Evolutionary conservation across 1,140 invertebrate species (phyloP).

Genomic region (Neuroterus valhalla): DNA sequence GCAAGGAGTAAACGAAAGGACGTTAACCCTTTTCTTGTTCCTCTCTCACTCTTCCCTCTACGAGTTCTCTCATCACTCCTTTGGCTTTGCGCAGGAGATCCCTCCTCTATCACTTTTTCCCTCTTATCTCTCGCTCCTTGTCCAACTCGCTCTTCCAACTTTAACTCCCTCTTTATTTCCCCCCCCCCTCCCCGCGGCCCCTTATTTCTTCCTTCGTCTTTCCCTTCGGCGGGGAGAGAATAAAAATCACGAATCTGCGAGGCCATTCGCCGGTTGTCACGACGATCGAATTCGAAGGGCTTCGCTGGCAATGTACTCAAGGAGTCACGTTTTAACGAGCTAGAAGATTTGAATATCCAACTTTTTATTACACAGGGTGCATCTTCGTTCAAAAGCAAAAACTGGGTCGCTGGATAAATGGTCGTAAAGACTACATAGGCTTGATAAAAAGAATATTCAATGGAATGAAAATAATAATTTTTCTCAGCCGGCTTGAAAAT

Average conservation of each 20-base stretch:
- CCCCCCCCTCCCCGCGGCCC: constrained; percentile 14
- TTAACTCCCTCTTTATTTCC: constrained; percentile 16
- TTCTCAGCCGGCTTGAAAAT: no score
- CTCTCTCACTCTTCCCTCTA: constrained; percentile 48
- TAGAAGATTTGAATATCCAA: constrained; percentile 6
- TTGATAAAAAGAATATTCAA: not conserved
- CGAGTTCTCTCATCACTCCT: constrained; percentile 39
- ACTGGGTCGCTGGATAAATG: constrained; percentile 7
- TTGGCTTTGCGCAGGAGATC: constrained; percentile 49
- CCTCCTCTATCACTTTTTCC: constrained; percentile 26
- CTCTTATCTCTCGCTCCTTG: constrained; percentile 32
- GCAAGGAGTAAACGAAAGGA: constrained; percentile 62
- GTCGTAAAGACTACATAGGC: not conserved
- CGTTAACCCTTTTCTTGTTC: constrained; percentile 65
- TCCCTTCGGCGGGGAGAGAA: constrained; percentile 47
- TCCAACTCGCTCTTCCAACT: constrained; percentile 31
- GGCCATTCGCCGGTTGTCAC: constrained; percentile 38
- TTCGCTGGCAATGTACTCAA: constrained; percentile 35
- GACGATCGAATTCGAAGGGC: constrained; percentile 44
- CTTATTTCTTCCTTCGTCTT: constrained; percentile 34
- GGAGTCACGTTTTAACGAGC: constrained; percentile 33
- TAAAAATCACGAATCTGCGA: constrained; percentile 54
- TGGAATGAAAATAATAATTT: not conserved
- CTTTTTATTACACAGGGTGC: not conserved
- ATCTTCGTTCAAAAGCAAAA: not conserved